Conservation (phyloP, 2,113 vertebrate genomes). For the Neotragus pygmaeus region DNA sequence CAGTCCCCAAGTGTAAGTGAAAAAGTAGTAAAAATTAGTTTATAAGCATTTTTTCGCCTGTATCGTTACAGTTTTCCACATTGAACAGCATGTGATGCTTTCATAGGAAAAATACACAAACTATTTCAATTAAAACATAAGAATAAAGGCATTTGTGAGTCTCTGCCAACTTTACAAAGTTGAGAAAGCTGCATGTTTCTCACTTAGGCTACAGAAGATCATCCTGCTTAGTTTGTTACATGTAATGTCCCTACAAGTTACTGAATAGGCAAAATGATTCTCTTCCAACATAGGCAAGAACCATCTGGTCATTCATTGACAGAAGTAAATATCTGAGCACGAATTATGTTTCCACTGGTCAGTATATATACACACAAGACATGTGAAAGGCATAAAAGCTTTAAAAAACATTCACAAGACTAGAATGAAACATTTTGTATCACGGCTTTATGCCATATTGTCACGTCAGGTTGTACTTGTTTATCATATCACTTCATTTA, state of each 20-base stretch:
- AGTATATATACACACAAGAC: neutral
- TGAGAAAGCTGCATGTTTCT: neutral
- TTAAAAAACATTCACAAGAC: neutral
- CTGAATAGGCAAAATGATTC: constrained; percentile 12
- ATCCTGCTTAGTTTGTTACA: neutral
- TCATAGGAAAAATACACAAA: neutral
- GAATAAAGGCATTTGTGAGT: constrained; percentile 27
- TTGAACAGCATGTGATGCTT: constrained; percentile 13
- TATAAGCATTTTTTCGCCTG: neutral
- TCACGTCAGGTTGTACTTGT: constrained; percentile 36
- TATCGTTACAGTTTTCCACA: neutral
- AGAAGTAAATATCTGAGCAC: constrained; percentile 45
- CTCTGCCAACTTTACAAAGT: neutral
- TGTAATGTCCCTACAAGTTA: neutral
- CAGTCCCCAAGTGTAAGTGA: constrained; percentile 22
- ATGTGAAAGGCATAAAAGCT: constrained; percentile 23
- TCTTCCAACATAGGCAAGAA: constrained; percentile 11
- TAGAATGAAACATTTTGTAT: constrained; percentile 12
- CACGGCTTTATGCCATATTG: constrained; percentile 19
- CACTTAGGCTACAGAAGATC: neutral
- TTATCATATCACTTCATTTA: constrained; percentile 69
- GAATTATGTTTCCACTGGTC: constrained; percentile 21
- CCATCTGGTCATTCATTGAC: constrained; percentile 47
- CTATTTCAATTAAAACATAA: constrained; percentile 47
- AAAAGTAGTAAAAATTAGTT: neutral